A percentile compares a stretch with the other conserved stretches of the same genome.
Conservation (phyloP, 2,888 invertebrate genomes). For the Luffia ferchaultella region DNA sequence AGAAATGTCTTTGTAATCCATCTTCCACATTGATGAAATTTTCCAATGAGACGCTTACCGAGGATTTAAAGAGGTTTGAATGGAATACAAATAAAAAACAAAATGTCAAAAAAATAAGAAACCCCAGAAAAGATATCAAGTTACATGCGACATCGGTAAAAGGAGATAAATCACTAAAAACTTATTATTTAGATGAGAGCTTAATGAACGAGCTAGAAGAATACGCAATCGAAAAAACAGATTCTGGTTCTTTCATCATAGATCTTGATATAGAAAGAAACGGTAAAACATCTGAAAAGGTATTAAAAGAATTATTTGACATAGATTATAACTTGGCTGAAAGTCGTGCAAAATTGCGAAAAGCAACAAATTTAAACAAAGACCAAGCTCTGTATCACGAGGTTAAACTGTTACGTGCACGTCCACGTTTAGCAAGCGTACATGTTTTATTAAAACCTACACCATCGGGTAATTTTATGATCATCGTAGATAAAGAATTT, state of each 20-base stretch:
- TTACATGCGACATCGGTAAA: too few relatives aligned
- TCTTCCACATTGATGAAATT: too few relatives aligned
- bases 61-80: too few relatives aligned
- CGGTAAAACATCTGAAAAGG: neutral
- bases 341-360: too few relatives aligned
- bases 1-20: too few relatives aligned
- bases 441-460: constrained; percentile 29
- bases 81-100: too few relatives aligned
- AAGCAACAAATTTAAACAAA: too few relatives aligned
- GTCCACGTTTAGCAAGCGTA: constrained; percentile 17
- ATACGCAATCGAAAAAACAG: constrained; percentile 17
- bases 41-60: too few relatives aligned
- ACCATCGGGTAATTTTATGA: constrained; percentile 29
- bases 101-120: too few relatives aligned
- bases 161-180: too few relatives aligned
- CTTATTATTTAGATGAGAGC: neutral
- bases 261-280: constrained; percentile 17
- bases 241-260: constrained; percentile 22
- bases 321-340: too few relatives aligned
- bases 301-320: neutral
- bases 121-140: too few relatives aligned
- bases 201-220: neutral
- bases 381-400: constrained; percentile 14
- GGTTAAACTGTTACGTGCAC: constrained; percentile 22
- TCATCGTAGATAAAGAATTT: constrained; percentile 42